phyloP scores from a whole-genome alignment of 2,888 invertebrate genomes.

The Plagodis pulveraria region DNA sequence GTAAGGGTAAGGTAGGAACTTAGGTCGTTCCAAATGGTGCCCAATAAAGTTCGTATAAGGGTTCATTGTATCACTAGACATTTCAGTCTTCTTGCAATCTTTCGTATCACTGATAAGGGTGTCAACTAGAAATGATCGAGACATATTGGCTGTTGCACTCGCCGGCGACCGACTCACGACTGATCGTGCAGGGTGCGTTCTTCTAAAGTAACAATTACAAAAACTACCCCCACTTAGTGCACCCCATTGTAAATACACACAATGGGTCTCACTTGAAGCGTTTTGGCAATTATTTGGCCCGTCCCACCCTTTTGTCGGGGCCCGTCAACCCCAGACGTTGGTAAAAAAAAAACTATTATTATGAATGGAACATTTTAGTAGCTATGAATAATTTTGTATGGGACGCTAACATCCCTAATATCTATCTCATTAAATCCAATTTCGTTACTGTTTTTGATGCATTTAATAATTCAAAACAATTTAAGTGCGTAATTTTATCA shows the following conservation, averaged over 20 bases:
- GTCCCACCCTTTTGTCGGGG: slow-evolving; percentile 83
- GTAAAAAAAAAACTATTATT: slow-evolving; percentile 68
- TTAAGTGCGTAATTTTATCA: slow-evolving; percentile 8
- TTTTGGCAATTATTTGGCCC: slow-evolving; percentile 84
- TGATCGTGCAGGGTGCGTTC: slow-evolving; percentile 65
- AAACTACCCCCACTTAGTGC: slow-evolving; percentile 83
- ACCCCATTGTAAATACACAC: slow-evolving; percentile 82
- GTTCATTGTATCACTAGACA: slow-evolving; percentile 69
- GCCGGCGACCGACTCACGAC: slow-evolving; percentile 60
- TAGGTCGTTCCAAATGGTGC: slow-evolving; percentile 67
- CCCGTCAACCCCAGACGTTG: slow-evolving; percentile 76
- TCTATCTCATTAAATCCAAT: slow-evolving; percentile 82
- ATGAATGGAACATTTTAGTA: slow-evolving; percentile 81
- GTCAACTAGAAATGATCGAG: slow-evolving; percentile 92
- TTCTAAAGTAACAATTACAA: slow-evolving; percentile 80
- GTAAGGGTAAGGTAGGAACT: slow-evolving; percentile 86
- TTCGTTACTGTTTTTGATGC: slow-evolving; percentile 73
- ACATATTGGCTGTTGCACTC: slow-evolving; percentile 81
- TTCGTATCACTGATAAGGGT: slow-evolving; percentile 89
- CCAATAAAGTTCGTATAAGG: slow-evolving; percentile 70
- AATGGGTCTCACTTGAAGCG: slow-evolving; percentile 82
- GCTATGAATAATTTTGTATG: slow-evolving; percentile 84
- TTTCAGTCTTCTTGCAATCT: slow-evolving; percentile 67
- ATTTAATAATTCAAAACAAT: slow-evolving; percentile 49
- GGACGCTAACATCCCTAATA: slow-evolving; percentile 77